phyloP scores from a whole-genome alignment of 2,797 vertebrate species.

The Kryptolebias ocellatus region DNA sequence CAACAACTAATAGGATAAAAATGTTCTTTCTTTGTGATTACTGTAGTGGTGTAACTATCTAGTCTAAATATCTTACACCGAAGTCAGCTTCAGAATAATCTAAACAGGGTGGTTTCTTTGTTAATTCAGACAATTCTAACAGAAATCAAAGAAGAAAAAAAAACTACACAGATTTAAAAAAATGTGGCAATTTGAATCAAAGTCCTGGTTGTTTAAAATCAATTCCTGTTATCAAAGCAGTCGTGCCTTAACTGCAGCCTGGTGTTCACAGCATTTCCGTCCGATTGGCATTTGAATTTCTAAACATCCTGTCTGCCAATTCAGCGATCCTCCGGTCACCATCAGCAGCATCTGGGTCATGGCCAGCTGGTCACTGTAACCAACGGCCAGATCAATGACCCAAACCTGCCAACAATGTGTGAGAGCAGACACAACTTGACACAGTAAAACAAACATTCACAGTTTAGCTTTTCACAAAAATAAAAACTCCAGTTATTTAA shows the following conservation, averaged over 20 bases:
- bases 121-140: not conserved
- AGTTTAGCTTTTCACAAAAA: constrained; percentile 38
- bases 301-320: constrained; percentile 76
- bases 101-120: constrained; percentile 25
- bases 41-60: constrained; percentile 43
- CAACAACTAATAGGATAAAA: constrained; percentile 79
- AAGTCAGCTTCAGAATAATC: constrained; percentile 42
- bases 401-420: constrained; percentile 84
- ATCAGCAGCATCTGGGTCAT: constrained; percentile 89
- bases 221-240: constrained; percentile 5
- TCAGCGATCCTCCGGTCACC: constrained; percentile 85
- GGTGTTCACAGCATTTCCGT: constrained; percentile 43
- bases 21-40: constrained; percentile 77
- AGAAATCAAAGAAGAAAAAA: constrained; percentile 21
- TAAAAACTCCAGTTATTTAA: constrained; percentile 42
- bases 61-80: constrained; percentile 21
- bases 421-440: constrained; percentile 35
- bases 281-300: constrained; percentile 69
- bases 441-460: constrained; percentile 26
- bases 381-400: constrained; percentile 88
- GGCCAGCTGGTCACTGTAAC: constrained; percentile 91
- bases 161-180: constrained; percentile 1
- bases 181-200: constrained; percentile 2
- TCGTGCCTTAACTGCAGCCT: constrained; percentile 50
- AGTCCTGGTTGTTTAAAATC: not conserved